These are phyloP conservation scores for Anser brachyrhynchus DNA, from an alignment of 2,113 vertebrate species.

Conservation along the genomic window DNA sequence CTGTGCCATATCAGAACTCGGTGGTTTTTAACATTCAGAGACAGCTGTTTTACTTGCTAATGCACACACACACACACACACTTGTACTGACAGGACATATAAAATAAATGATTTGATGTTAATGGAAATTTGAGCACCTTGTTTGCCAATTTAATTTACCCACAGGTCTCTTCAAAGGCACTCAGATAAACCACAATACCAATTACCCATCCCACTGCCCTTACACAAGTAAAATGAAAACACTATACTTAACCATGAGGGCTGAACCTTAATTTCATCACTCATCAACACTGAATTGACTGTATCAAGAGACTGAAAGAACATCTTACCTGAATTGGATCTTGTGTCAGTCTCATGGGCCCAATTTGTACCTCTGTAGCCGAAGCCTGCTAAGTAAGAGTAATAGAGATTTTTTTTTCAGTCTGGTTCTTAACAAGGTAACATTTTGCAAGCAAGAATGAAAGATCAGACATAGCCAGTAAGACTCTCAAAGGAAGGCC, in stretches of 20 bases:
- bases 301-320: background rate
- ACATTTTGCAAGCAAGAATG: background rate
- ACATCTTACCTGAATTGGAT: slow-evolving; percentile 88
- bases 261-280: background rate
- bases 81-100: background rate
- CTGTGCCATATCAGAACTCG: background rate
- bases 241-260: background rate
- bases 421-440: background rate
- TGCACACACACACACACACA: background rate
- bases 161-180: background rate
- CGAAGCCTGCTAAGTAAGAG: slow-evolving; percentile 82
- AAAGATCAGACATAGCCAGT: slow-evolving; percentile 13
- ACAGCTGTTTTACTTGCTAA: background rate
- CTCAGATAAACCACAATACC: background rate
- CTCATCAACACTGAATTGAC: background rate
- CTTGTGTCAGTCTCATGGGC: slow-evolving; percentile 93
- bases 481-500: background rate
- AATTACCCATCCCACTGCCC: background rate
- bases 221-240: background rate
- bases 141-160: background rate
- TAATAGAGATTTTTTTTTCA: background rate
- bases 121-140: background rate
- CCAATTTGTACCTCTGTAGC: slow-evolving; percentile 89
- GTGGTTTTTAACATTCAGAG: background rate
- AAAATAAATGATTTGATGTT: background rate